Evolutionary conservation across 1,140 invertebrate genomes (phyloP).

Genomic region (Lucilia sericata): DNA sequence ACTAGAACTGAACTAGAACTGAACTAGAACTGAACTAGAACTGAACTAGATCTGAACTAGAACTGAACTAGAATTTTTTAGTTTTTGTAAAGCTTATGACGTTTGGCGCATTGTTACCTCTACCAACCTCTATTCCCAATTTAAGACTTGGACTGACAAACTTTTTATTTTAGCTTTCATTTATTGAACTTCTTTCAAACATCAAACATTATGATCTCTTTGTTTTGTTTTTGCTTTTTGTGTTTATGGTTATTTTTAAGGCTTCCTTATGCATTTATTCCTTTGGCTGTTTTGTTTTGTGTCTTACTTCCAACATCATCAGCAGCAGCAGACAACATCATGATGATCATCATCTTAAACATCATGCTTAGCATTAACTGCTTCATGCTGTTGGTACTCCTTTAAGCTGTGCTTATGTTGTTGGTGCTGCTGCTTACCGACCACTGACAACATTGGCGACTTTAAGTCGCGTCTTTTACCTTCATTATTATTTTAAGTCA

Average conservation of each 20-base stretch:
- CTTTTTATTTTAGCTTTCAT: neutral
- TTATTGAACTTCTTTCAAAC: neutral
- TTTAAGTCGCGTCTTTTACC: constrained; percentile 45
- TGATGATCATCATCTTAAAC: neutral
- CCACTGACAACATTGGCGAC: constrained; percentile 47
- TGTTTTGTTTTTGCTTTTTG: neutral
- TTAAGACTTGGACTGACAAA: constrained; percentile 3
- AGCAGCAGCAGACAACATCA: neutral
- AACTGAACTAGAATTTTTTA: too few relatives aligned
- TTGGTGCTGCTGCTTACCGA: constrained; percentile 24
- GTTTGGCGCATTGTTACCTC: neutral
- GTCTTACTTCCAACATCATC: constrained; percentile 7
- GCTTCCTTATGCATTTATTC: constrained; percentile 9
- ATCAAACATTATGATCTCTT: constrained; percentile 22
- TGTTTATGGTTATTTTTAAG: constrained; percentile 17
- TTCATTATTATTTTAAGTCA: constrained; percentile 42
- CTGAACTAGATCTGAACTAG: too few relatives aligned
- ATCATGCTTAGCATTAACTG: neutral
- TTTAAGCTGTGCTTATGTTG: too few relatives aligned
- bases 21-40: too few relatives aligned
- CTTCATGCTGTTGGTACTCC: neutral
- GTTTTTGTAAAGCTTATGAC: neutral
- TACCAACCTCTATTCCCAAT: neutral
- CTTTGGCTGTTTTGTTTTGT: constrained; percentile 5
- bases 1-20: too few relatives aligned